These are phyloP conservation scores for Sarcophaga subvicina DNA, from an alignment of 2,888 invertebrate genomes.

Conservation along the genomic window DNA sequence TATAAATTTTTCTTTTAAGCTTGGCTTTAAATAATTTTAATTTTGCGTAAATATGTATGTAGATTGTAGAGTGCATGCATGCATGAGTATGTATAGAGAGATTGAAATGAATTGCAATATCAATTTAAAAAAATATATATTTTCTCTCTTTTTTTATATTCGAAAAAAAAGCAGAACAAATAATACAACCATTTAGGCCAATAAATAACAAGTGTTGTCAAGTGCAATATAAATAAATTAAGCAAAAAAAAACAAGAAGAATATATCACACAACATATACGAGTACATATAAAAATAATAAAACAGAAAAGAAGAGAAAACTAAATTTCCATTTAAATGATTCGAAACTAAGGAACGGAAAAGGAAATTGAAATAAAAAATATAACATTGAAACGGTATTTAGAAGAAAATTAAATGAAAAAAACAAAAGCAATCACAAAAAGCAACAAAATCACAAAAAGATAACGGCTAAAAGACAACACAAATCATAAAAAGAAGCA, in stretches of 20 bases:
- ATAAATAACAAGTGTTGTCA: conserved; percentile 65
- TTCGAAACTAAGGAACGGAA: not conserved
- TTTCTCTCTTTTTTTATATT: not conserved
- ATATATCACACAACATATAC: not conserved
- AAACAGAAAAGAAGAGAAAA: not conserved
- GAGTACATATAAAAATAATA: not conserved
- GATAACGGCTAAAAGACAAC: not conserved
- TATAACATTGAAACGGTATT: not conserved
- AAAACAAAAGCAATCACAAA: not conserved
- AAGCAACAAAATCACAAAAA: too few species aligned
- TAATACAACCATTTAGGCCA: conserved; percentile 57
- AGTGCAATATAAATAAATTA: conserved; percentile 64
- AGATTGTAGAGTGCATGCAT: not conserved
- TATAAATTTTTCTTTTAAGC: too few species aligned
- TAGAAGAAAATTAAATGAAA: not conserved
- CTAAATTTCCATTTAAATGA: not conserved
- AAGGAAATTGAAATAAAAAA: conserved; percentile 19
- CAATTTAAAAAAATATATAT: not conserved
- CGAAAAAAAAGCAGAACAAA: not conserved
- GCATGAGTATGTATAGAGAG: not conserved
- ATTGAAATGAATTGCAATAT: not conserved
- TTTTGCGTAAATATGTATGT: too few species aligned
- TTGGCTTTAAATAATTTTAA: too few species aligned
- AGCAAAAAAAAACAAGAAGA: conserved; percentile 13
- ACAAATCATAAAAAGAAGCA: not conserved